These are phyloP conservation scores for Drosophila subquinaria DNA, from an alignment of 2,888 invertebrate genomes.

Conservation along the genomic window DNA sequence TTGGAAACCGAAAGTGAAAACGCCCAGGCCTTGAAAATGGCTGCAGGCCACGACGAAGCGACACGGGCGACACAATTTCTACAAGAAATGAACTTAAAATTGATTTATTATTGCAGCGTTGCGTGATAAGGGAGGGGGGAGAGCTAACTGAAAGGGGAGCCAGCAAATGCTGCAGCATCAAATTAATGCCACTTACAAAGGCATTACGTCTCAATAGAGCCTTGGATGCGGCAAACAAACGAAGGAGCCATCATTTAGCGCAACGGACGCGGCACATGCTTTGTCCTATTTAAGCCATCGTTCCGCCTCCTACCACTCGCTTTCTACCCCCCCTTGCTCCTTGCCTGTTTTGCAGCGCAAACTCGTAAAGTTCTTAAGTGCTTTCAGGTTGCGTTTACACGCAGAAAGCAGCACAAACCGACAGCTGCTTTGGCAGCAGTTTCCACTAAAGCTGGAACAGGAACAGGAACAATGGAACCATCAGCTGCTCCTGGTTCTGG, in stretches of 20 bases:
- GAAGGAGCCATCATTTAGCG: constrained; percentile 33
- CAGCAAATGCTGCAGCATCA: constrained; percentile 45
- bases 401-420: constrained; percentile 37
- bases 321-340: constrained; percentile 3
- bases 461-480: constrained; percentile 18
- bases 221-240: constrained; percentile 16
- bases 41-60: constrained; percentile 39
- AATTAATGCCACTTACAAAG: constrained; percentile 68
- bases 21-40: constrained; percentile 75
- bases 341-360: constrained; percentile 38
- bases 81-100: constrained; percentile 68
- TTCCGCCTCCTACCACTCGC: neutral
- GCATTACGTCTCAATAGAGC: constrained; percentile 58
- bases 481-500: constrained; percentile 8
- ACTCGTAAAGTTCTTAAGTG: constrained; percentile 62
- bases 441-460: constrained; percentile 8
- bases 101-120: constrained; percentile 69
- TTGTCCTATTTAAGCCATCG: constrained; percentile 18
- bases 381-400: constrained; percentile 56
- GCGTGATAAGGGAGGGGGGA: neutral
- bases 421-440: neutral
- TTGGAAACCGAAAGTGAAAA: constrained; percentile 81
- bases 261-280: constrained; percentile 5
- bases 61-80: constrained; percentile 46
- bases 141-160: neutral